A percentile compares a stretch with the other conserved stretches of the same genome.
These are phyloP conservation scores for Lycaon pictus DNA, from an alignment of 2,113 vertebrate species.

Conservation along the genomic window DNA sequence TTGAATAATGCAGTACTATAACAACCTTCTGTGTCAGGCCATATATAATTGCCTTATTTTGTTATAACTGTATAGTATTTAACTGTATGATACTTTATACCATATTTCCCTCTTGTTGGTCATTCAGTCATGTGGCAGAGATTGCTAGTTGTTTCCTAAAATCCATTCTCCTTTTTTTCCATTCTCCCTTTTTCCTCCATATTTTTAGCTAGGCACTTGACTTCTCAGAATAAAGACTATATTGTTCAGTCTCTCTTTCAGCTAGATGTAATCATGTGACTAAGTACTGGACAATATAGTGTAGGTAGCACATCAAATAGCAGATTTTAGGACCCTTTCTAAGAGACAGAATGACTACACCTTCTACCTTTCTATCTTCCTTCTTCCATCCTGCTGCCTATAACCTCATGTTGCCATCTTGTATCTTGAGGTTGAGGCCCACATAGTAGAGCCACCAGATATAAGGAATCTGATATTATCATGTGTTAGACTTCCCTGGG, in stretches of 20 bases:
- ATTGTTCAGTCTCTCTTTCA: not conserved
- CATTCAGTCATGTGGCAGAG: not conserved
- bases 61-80: not conserved
- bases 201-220: not conserved
- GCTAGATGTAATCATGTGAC: not conserved
- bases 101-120: not conserved
- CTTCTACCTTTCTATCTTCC: not conserved
- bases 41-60: not conserved
- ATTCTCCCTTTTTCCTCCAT: not conserved
- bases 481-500: not conserved
- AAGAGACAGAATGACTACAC: not conserved
- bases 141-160: not conserved
- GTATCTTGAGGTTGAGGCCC: not conserved
- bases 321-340: not conserved
- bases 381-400: not conserved
- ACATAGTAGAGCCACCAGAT: not conserved
- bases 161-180: not conserved
- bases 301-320: not conserved
- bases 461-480: not conserved
- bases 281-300: not conserved
- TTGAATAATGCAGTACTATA: not conserved
- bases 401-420: not conserved
- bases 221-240: not conserved
- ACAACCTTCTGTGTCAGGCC: not conserved
- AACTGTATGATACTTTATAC: not conserved